Base-by-base conservation (phyloP, 2,888 invertebrate species). In the Pachydiplax longipennis region DNA sequence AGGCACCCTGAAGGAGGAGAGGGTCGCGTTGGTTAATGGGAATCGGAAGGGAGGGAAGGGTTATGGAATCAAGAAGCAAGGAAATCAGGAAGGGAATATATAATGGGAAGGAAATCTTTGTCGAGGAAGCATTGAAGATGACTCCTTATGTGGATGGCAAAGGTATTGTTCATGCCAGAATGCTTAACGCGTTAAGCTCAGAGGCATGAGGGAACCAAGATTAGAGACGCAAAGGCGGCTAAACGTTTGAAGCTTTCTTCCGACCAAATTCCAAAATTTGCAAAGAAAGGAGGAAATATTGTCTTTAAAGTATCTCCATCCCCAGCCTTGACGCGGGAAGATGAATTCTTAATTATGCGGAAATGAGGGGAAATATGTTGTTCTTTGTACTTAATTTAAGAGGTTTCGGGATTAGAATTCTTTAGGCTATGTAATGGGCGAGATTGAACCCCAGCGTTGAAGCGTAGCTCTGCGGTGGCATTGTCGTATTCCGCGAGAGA, bases 31-130 rank as follows among this genome's bases (percentile, higher is more conserved):
- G 40, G 61, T 61, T 87, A 87, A 87, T 87, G 61, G 61, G 35
- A 61, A 87, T 65, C 61, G 61, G 37, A 61, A 48, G 87, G 22
- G 22, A n/a, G 58, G 35, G 35, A n/a, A 18, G 18, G 61, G 22
- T 25, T 61, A 31, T 37, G n/a, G 58, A 81, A 87, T 61, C 61
- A 48, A 40, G 87, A 87, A 61, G 65, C 37, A 31, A 37, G 87
- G 37, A 61, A 87, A 87, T 87, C 87, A 87, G 61, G 61, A 87
- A 48, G 35, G 87, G 37, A 58, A 83, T 83, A 83, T 58, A 83
- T 83, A 58, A 83, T 87, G 37, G 87, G 61, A 61, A 37, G 61
- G 87, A 87, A 87, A 87, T 87, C 87, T 87, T 61, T 87, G 87
- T 61, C 61, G n/a, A 87, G 61, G 37, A 61, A 61, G 37, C 83